phyloP scores from a whole-genome alignment of 2,888 invertebrate species.

The Cosmia pyralina region DNA sequence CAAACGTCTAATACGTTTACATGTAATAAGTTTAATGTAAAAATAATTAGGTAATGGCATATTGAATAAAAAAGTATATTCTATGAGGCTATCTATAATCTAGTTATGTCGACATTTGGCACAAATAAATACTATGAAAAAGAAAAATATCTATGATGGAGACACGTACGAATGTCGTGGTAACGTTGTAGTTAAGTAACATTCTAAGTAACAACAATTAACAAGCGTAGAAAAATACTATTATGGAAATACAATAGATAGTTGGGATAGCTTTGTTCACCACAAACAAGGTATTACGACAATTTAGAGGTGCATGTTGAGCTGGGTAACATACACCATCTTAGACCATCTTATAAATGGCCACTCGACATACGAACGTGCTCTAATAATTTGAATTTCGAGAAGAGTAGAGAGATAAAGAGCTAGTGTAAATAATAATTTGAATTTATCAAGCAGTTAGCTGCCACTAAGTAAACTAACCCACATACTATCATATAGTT shows the following conservation, averaged over 20 bases:
- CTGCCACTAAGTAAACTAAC: slow-evolving; percentile 20
- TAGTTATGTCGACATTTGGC: slow-evolving; percentile 59
- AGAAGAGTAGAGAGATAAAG: neutral
- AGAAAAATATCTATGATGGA: slow-evolving; percentile 43
- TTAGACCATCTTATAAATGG: slow-evolving; percentile 49
- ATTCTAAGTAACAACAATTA: slow-evolving; percentile 69
- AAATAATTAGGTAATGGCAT: slow-evolving; percentile 60
- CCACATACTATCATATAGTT: slow-evolving; percentile 9
- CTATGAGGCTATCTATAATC: slow-evolving; percentile 44
- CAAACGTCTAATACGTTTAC: slow-evolving; percentile 65
- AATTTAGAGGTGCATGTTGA: slow-evolving; percentile 70
- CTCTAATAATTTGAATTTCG: neutral
- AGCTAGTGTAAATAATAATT: neutral
- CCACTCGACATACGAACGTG: slow-evolving; percentile 13
- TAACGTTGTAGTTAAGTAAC: slow-evolving; percentile 57
- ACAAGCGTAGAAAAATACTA: slow-evolving; percentile 79
- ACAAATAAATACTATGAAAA: slow-evolving; percentile 56
- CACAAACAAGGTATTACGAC: slow-evolving; percentile 69
- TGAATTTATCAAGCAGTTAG: slow-evolving; percentile 2
- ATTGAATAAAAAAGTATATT: slow-evolving; percentile 38
- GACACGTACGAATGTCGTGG: slow-evolving; percentile 47
- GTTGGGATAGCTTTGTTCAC: slow-evolving; percentile 59
- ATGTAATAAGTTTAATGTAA: slow-evolving; percentile 59
- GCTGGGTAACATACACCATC: slow-evolving; percentile 77
- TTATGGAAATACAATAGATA: slow-evolving; percentile 64